Conservation (phyloP, 2,113 vertebrate genomes). For the Phrynosoma platyrhinos region DNA sequence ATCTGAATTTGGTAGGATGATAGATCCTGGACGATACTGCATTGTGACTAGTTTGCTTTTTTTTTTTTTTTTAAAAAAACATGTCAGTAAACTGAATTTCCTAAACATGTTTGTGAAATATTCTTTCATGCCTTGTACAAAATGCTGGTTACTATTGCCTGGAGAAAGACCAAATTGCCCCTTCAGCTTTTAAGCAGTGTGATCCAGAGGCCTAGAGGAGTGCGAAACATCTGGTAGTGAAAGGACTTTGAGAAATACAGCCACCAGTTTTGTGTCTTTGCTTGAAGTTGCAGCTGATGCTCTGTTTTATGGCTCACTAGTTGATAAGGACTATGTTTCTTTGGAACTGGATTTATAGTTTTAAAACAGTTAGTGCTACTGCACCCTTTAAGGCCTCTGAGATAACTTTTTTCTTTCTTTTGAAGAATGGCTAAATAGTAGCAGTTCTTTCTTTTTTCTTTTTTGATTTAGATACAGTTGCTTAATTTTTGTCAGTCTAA, state of each 20-base stretch:
- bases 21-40: not conserved
- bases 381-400: not conserved
- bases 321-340: not conserved
- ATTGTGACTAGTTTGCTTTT: not conserved
- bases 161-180: not conserved
- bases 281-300: slow-evolving; percentile 23
- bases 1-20: not conserved
- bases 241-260: slow-evolving; percentile 4
- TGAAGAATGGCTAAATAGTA: not conserved
- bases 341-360: not conserved
- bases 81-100: not conserved
- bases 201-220: not conserved
- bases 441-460: not conserved
- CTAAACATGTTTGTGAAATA: not conserved
- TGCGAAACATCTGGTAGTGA: not conserved
- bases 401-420: not conserved
- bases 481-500: not conserved
- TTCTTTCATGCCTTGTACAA: not conserved
- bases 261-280: not conserved
- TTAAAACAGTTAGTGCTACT: not conserved
- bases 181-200: slow-evolving; percentile 11
- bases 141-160: not conserved
- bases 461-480: not conserved
- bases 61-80: not conserved
- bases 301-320: slow-evolving; percentile 30